Base-by-base conservation (phyloP, 2,797 vertebrate species). In the Manis crassicaudata region DNA sequence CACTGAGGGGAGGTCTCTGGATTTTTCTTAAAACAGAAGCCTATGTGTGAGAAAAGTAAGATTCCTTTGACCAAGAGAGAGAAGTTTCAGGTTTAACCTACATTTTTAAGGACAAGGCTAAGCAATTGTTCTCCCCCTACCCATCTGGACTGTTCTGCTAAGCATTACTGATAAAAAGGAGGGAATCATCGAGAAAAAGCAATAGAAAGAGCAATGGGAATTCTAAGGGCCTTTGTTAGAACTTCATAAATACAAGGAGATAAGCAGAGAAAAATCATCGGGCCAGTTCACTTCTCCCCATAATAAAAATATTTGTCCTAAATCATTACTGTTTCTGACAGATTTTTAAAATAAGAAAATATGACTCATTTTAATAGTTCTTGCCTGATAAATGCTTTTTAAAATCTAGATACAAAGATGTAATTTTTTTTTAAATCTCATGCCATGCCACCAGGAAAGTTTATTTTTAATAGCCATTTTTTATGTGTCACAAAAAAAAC, bases 391-490 rank as follows among this genome's bases (percentile, higher is more conserved):
- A 90, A 92, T 18, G 1, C 91, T 94, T 96, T 85, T 97, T 54
- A 92, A 89, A 96, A 77, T 86, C 76, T 80, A 96, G 88, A 75
- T 72, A 90, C 62, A 96, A 29, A 67, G 83, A 46, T 43, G 88
- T 81, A 84, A 79, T 65, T 88, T 70, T 46, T 46, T 46, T 46
- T 12, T 12, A 12, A 37, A 83, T 90, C 29, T 68, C 62, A 32
- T 40, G 20, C 0, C 92, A 37, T 94, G 23, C 62, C 32, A 32
- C 21, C 72, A 88, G 79, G 46, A 96, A 96, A 95, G 90, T 93
- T 97, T 96, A 88, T 70, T 79, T 58, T 90, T 94, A 95, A 75
- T 63, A 97, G 73, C 83, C 63, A 1, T 96, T 97, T 97, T 73
- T 92, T 79, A 97, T 81, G 7, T 88, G 76, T 95, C 56, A 92